Evolutionary conservation across 2,797 vertebrate species (phyloP).

Genomic region (Lagodon rhomboides): DNA sequence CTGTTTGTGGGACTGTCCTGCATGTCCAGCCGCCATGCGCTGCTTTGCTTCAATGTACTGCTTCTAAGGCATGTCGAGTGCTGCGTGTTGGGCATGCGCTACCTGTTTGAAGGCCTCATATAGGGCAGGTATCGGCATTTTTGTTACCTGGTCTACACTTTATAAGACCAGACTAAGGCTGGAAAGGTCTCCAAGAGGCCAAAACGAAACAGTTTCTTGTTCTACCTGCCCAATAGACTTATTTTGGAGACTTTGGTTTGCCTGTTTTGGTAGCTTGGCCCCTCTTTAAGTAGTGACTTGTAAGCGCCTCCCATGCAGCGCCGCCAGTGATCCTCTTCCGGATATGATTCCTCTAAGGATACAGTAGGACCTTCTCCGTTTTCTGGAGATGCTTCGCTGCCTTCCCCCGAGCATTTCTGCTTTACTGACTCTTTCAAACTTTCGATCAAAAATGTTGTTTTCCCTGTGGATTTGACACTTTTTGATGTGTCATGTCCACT

Average conservation of each 20-base stretch:
- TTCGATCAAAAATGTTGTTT: conserved; percentile 6
- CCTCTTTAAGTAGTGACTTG: conserved; percentile 12
- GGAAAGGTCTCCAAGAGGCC: not conserved
- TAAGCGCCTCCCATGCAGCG: not conserved
- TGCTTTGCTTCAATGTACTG: conserved; percentile 11
- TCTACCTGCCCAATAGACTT: not conserved
- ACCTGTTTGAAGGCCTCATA: not conserved
- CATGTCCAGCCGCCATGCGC: not conserved
- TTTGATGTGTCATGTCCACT: not conserved
- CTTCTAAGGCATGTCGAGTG: not conserved
- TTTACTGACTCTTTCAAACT: conserved; percentile 8
- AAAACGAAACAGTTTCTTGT: conserved; percentile 1
- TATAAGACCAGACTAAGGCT: not conserved
- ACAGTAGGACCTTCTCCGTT: not conserved
- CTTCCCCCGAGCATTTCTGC: conserved; percentile 6
- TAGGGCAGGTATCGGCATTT: no score
- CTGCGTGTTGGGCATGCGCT: not conserved
- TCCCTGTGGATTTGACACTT: not conserved
- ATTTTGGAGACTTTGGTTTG: conserved; percentile 14
- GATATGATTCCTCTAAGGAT: not conserved
- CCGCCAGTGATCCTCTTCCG: not conserved
- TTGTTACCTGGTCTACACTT: not conserved
- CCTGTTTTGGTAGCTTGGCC: not conserved
- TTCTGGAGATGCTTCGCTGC: not conserved
- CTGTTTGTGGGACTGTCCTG: conserved; percentile 15